Evolutionary conservation across 2,113 vertebrate genomes (phyloP).

Genomic region (Thryonomys swinderianus): DNA sequence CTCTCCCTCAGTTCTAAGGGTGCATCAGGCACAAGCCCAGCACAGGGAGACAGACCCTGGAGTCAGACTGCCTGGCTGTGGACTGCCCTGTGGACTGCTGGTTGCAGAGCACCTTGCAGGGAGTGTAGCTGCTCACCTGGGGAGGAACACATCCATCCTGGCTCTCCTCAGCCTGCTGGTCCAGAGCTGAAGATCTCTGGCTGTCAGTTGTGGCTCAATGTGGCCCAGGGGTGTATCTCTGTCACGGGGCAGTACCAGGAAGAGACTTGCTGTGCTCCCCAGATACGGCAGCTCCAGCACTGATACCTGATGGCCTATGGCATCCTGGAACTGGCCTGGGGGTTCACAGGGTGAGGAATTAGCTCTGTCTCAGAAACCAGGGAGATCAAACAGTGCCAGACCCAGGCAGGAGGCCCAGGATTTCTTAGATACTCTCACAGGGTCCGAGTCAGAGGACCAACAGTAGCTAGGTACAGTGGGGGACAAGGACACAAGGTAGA

Average conservation of each 20-base stretch:
- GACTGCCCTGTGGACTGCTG: not conserved
- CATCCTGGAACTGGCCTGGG: constrained; percentile 92
- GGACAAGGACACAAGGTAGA: not conserved
- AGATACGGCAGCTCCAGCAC: constrained; percentile 91
- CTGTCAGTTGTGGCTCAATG: constrained; percentile 89
- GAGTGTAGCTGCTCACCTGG: constrained; percentile 86
- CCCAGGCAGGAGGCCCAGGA: not conserved
- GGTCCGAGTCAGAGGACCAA: not conserved
- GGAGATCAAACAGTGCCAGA: not conserved
- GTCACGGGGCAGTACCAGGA: constrained; percentile 91
- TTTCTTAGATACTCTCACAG: not conserved
- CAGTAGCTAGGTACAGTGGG: not conserved
- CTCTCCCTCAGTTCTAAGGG: not conserved
- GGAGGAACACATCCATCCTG: constrained; percentile 94
- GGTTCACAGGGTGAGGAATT: not conserved
- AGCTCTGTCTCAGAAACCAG: not conserved
- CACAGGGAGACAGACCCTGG: not conserved
- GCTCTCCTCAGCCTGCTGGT: constrained; percentile 87
- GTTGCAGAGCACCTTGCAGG: not conserved
- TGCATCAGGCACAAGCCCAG: not conserved
- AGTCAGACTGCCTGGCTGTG: not conserved
- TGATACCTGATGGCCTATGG: constrained; percentile 86
- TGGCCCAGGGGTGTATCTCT: constrained; percentile 86
- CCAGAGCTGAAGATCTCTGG: constrained; percentile 89
- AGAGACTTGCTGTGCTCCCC: constrained; percentile 88